Percentiles rank a stretch among this genome's conserved stretches.
These are phyloP conservation scores for Spodoptera exigua DNA, from an alignment of 2,888 invertebrate genomes.

Conservation along the genomic window DNA sequence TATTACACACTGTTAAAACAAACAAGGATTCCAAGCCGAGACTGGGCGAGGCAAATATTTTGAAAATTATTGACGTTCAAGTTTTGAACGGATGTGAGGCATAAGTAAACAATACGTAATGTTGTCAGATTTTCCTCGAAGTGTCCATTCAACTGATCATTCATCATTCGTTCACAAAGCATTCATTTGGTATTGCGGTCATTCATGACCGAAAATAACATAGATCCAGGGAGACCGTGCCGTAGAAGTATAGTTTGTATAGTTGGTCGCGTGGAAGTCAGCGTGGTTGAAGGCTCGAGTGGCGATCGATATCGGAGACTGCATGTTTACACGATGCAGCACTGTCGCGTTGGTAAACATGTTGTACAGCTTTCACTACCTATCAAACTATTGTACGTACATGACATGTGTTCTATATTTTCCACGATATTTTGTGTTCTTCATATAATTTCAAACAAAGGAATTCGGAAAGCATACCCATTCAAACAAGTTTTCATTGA, in stretches of 20 bases:
- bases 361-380: conserved; percentile 13
- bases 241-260: neutral
- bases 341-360: conserved; percentile 23
- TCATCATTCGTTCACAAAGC: conserved; percentile 41
- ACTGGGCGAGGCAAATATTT: conserved; percentile 30
- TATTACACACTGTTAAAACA: conserved; percentile 22
- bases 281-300: neutral
- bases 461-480: too few species aligned
- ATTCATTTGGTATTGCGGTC: conserved; percentile 27
- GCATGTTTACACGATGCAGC: conserved; percentile 12
- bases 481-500: too few species aligned
- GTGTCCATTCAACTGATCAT: conserved; percentile 38
- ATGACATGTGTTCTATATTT: too few species aligned
- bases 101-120: conserved; percentile 46
- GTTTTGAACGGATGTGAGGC: conserved; percentile 41
- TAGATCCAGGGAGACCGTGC: conserved; percentile 6
- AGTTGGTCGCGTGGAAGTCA: neutral
- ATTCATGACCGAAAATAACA: conserved; percentile 45
- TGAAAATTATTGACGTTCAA: conserved; percentile 39
- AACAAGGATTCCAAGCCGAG: conserved; percentile 29
- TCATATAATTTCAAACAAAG: too few species aligned
- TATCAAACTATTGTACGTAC: too few species aligned
- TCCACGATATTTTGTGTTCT: too few species aligned
- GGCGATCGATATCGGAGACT: conserved; percentile 22
- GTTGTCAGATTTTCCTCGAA: conserved; percentile 47